phyloP scores from a whole-genome alignment of 2,888 invertebrate genomes.

The Heliconius aoede region DNA sequence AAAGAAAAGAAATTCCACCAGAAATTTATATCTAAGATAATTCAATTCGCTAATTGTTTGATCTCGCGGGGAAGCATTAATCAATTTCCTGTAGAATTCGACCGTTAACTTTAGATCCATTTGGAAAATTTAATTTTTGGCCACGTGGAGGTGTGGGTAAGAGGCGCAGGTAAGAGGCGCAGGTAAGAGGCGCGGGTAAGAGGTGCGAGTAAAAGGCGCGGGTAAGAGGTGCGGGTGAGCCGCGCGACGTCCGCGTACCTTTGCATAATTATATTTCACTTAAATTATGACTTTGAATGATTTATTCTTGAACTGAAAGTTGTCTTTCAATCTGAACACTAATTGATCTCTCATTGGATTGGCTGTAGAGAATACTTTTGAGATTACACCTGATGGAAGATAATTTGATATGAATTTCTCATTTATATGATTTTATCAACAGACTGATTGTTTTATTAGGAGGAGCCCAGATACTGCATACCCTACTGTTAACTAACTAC shows the following conservation, averaged over 20 bases:
- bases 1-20: conserved; percentile 39
- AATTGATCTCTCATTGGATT: conserved; percentile 33
- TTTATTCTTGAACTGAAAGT: conserved; percentile 64
- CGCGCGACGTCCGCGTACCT: conserved; percentile 52
- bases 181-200: conserved; percentile 32
- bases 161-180: no score
- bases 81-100: conserved; percentile 75
- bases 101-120: conserved; percentile 72
- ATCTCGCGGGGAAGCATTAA: conserved; percentile 69
- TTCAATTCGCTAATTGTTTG: conserved; percentile 76
- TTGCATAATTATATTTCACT: conserved; percentile 70
- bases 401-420: background rate
- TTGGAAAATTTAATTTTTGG: conserved; percentile 75
- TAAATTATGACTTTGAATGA: conserved; percentile 74
- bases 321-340: conserved; percentile 47
- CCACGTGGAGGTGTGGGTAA: conserved; percentile 53
- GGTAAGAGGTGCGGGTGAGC: conserved; percentile 37
- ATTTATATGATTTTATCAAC: no score
- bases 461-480: no score
- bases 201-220: conserved; percentile 47
- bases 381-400: background rate
- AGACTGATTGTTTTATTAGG: no score
- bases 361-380: background rate
- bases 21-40: conserved; percentile 61
- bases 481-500: no score